phyloP scores from a whole-genome alignment of 2,797 vertebrate species.

The Lepidocolaptes lacrymiger region DNA sequence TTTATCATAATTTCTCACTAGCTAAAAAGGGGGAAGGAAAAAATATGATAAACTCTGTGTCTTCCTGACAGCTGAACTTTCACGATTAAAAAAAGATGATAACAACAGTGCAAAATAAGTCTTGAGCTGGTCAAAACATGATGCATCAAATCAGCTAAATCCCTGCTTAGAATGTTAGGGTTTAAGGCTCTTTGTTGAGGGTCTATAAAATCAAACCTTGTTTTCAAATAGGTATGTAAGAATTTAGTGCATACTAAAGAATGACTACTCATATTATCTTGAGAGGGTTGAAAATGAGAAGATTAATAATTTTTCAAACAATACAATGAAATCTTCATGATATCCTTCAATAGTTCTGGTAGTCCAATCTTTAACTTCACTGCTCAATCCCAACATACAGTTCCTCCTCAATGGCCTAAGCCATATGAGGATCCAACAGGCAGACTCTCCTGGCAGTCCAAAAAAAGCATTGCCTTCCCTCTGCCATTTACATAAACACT shows the following conservation, averaged over 20 bases:
- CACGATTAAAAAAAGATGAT: not conserved
- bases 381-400: not conserved
- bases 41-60: not conserved
- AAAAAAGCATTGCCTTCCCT: not conserved
- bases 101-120: constrained; percentile 27
- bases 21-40: not conserved
- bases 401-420: not conserved
- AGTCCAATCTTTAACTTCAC: not conserved
- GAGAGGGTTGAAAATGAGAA: not conserved
- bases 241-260: not conserved
- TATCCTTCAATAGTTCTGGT: not conserved
- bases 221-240: not conserved
- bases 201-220: not conserved
- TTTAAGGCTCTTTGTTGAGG: not conserved
- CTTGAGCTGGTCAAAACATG: not conserved
- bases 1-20: not conserved
- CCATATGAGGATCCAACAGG: not conserved
- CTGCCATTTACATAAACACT: not conserved
- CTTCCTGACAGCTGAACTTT: constrained; percentile 33
- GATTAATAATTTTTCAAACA: not conserved
- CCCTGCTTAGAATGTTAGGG: not conserved
- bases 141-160: not conserved
- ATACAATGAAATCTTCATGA: not conserved
- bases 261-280: not conserved
- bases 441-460: not conserved